These are phyloP conservation scores for Nysson spinosus DNA, from an alignment of 2,888 invertebrate genomes.

Conservation along the genomic window DNA sequence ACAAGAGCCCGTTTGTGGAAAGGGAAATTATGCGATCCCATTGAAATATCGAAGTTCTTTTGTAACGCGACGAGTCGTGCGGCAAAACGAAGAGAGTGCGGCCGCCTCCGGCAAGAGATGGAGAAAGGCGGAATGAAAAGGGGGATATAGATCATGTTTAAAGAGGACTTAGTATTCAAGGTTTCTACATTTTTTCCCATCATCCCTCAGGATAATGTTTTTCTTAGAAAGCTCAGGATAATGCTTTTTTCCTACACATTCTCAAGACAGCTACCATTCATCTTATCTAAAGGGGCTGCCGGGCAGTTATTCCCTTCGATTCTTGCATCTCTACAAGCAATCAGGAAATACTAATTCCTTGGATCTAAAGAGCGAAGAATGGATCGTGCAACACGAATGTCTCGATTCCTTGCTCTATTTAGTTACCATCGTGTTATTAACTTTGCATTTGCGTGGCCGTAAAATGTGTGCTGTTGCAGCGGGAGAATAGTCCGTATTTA, in stretches of 20 bases:
- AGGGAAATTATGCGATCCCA: conserved; percentile 1
- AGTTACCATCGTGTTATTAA: too few species aligned
- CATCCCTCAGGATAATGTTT: conserved; percentile 66
- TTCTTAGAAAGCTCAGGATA: conserved; percentile 58
- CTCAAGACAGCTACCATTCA: conserved; percentile 45
- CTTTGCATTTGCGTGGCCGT: too few species aligned
- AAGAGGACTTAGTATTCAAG: conserved; percentile 60
- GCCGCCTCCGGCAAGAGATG: too few species aligned
- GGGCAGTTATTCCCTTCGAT: conserved; percentile 24
- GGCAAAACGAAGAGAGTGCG: background rate
- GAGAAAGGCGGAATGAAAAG: conserved; percentile 43
- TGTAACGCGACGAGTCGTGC: background rate
- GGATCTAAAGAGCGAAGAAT: conserved; percentile 11
- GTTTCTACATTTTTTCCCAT: conserved; percentile 54
- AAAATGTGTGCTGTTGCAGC: too few species aligned
- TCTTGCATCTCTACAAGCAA: conserved; percentile 25
- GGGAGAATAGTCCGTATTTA: too few species aligned
- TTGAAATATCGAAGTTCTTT: conserved; percentile 5
- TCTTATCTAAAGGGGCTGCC: conserved; percentile 42
- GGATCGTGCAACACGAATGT: too few species aligned
- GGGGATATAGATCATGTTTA: conserved; percentile 59
- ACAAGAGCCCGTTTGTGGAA: too few species aligned
- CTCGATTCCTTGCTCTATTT: too few species aligned
- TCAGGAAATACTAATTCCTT: conserved; percentile 24
- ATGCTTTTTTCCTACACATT: conserved; percentile 42